These are phyloP conservation scores for Halichoerus grypus DNA, from an alignment of 2,113 vertebrate genomes.

Conservation along the genomic window DNA sequence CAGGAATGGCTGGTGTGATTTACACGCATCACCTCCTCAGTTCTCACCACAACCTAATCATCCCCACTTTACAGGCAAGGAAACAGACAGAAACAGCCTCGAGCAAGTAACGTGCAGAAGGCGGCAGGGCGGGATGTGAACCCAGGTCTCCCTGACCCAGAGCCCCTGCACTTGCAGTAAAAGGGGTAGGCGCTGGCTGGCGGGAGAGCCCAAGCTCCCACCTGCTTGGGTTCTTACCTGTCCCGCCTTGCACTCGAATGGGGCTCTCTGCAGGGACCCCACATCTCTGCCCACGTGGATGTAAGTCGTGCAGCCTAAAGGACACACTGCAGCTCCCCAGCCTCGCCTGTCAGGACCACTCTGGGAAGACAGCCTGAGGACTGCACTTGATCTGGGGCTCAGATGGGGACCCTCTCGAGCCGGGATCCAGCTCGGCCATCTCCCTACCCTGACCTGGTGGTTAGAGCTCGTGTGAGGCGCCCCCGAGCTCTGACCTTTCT, in stretches of 20 bases:
- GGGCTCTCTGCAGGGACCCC: background rate
- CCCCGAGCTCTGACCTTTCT: background rate
- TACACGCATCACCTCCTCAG: background rate
- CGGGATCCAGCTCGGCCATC: rapidly evolving
- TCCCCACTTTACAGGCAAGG: background rate
- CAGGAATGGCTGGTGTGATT: background rate
- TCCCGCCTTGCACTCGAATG: background rate
- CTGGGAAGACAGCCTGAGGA: background rate
- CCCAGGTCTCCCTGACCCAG: background rate
- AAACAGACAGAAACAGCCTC: background rate
- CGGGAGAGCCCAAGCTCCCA: background rate
- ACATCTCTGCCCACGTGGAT: background rate
- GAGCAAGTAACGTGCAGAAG: background rate
- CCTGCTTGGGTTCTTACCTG: background rate
- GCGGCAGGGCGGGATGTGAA: background rate
- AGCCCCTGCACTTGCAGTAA: background rate
- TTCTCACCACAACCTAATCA: too few relatives aligned
- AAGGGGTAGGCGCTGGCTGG: too few relatives aligned
- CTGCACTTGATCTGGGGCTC: background rate
- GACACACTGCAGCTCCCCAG: background rate
- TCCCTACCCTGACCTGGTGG: background rate
- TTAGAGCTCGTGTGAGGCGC: rapidly evolving
- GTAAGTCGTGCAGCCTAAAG: background rate
- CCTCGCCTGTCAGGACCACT: background rate
- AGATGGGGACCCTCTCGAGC: background rate